Percentiles rank a stretch among this genome's conserved stretches.
These are phyloP conservation scores for Sinocyclocheilus rhinocerous DNA, from an alignment of 2,113 vertebrate species.

Conservation along the genomic window DNA sequence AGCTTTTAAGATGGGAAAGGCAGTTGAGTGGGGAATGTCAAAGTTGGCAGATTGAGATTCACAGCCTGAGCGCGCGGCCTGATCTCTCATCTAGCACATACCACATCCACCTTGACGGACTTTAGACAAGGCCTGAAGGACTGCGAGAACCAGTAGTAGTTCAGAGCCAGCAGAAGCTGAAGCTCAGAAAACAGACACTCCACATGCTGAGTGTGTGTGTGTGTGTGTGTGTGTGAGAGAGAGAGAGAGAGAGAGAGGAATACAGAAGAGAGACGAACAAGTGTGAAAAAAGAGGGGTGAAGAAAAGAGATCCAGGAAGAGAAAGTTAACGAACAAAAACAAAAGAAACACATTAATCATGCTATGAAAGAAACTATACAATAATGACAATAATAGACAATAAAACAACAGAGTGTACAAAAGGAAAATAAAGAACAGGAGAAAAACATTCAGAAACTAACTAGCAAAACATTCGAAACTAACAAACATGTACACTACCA, in stretches of 20 bases:
- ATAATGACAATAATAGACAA: conserved; percentile 19
- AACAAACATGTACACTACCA: not conserved
- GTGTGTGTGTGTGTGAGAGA: conserved; percentile 47
- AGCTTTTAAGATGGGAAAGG: not conserved
- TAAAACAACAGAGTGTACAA: conserved; percentile 41
- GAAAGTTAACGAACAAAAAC: conserved; percentile 58
- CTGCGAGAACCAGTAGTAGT: conserved; percentile 87
- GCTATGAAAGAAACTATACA: not conserved
- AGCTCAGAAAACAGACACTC: conserved; percentile 84
- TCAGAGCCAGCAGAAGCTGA: conserved; percentile 87
- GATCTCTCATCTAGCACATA: conserved; percentile 77
- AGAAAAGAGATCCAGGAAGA: conserved; percentile 62
- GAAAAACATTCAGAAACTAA: conserved; percentile 22
- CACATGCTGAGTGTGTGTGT: conserved; percentile 78
- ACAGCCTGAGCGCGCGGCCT: not conserved
- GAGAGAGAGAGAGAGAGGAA: too few species aligned
- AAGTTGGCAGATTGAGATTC: not conserved
- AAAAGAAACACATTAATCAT: conserved; percentile 34
- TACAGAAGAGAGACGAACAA: conserved; percentile 41
- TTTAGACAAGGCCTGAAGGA: conserved; percentile 85
- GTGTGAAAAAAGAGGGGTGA: conserved; percentile 40
- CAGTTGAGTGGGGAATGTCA: not conserved
- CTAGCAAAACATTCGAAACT: not conserved
- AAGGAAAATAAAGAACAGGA: not conserved
- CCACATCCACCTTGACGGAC: conserved; percentile 86